A percentile compares a stretch with the other conserved stretches of the same genome.
Conservation (phyloP, 2,113 vertebrate genomes). For the Atlantisia rogersi region DNA sequence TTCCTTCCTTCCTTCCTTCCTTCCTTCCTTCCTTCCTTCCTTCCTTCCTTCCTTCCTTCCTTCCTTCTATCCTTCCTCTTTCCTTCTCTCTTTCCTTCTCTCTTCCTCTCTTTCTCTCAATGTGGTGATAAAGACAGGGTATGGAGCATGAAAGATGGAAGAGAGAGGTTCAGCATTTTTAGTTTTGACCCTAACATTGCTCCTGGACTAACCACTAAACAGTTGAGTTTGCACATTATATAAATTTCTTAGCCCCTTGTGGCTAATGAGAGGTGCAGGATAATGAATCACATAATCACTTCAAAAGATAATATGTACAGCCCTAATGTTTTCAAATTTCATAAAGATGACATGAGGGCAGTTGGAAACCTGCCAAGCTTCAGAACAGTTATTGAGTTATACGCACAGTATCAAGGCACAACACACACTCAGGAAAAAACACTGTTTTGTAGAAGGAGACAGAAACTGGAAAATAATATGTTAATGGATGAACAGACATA, state of each 20-base stretch:
- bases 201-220: not conserved
- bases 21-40: no score
- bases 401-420: slow-evolving; percentile 10
- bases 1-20: no score
- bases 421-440: slow-evolving; percentile 14
- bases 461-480: slow-evolving; percentile 58
- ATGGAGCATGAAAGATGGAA: not conserved
- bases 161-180: not conserved
- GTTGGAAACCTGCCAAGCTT: slow-evolving; percentile 61
- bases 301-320: slow-evolving; percentile 66
- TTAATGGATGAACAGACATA: slow-evolving; percentile 57
- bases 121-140: not conserved
- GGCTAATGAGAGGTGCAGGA: slow-evolving; percentile 31
- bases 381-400: slow-evolving; percentile 52
- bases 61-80: no score
- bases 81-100: no score
- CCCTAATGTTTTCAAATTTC: slow-evolving; percentile 68
- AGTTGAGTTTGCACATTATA: slow-evolving; percentile 21
- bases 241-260: slow-evolving; percentile 28
- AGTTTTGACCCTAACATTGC: not conserved
- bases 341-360: slow-evolving; percentile 67
- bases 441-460: slow-evolving; percentile 29
- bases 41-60: no score
- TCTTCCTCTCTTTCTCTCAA: not conserved
- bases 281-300: slow-evolving; percentile 77